These are phyloP conservation scores for Apis mellifera DNA, from an alignment of 1,140 invertebrate species.

Conservation along the genomic window DNA sequence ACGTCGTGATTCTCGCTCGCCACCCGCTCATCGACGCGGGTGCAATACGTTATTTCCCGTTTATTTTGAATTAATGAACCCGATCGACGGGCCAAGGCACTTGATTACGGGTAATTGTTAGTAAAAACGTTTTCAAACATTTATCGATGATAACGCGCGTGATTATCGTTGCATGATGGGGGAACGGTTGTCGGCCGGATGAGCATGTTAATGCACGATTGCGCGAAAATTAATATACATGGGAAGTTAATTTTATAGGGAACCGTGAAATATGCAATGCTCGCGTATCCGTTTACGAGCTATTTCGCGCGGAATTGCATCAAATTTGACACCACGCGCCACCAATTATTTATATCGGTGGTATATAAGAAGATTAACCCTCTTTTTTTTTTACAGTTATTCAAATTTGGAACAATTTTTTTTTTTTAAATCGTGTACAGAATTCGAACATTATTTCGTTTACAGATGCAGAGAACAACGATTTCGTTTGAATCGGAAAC, in stretches of 20 bases:
- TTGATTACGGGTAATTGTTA: background rate
- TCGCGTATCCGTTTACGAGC: background rate
- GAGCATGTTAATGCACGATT: background rate
- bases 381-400: no score
- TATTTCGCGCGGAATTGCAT: background rate
- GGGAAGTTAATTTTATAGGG: conserved; percentile 18
- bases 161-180: background rate
- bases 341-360: background rate
- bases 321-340: background rate
- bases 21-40: no score
- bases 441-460: no score
- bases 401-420: no score
- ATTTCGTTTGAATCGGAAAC: no score
- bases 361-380: no score
- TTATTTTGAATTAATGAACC: background rate
- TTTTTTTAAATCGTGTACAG: no score
- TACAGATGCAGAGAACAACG: no score
- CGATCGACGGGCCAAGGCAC: background rate
- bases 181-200: background rate
- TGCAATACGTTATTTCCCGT: background rate
- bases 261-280: no score
- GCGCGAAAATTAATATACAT: conserved; percentile 4
- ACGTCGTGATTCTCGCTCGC: no score
- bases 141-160: conserved; percentile 8
- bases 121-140: background rate